These are phyloP conservation scores for Uropsilus gracilis DNA, from an alignment of 2,113 vertebrate species.

Conservation along the genomic window DNA sequence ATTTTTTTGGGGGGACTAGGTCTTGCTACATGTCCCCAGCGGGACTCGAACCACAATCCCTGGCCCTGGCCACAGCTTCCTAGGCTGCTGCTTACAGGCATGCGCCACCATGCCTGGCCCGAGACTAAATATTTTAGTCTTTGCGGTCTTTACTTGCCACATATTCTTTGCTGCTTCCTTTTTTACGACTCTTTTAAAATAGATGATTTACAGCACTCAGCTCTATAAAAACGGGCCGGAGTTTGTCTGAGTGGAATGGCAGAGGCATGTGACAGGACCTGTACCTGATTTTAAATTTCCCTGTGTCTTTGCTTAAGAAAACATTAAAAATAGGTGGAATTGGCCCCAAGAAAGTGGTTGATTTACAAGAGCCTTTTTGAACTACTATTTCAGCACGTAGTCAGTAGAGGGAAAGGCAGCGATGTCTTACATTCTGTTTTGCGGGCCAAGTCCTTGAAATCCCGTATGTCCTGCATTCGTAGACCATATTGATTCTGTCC, in stretches of 20 bases:
- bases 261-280: background rate
- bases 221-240: background rate
- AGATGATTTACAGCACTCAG: background rate
- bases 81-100: too few species aligned
- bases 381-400: background rate
- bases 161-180: background rate
- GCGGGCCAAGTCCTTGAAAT: background rate
- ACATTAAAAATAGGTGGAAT: background rate
- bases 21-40: too few species aligned
- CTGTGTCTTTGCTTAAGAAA: background rate
- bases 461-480: too few species aligned
- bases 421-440: background rate
- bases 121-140: background rate
- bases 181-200: background rate
- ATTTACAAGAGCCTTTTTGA: background rate
- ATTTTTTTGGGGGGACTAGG: too few species aligned
- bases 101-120: too few species aligned
- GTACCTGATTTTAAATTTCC: background rate
- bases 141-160: background rate
- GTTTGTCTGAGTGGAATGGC: background rate
- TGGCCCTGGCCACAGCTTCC: too few species aligned
- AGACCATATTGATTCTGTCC: rapidly evolving
- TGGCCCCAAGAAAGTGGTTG: background rate
- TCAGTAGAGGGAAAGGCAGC: background rate
- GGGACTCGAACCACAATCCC: too few species aligned